These are phyloP conservation scores for Bufo bufo DNA, from an alignment of 2,113 vertebrate genomes.

Conservation along the genomic window DNA sequence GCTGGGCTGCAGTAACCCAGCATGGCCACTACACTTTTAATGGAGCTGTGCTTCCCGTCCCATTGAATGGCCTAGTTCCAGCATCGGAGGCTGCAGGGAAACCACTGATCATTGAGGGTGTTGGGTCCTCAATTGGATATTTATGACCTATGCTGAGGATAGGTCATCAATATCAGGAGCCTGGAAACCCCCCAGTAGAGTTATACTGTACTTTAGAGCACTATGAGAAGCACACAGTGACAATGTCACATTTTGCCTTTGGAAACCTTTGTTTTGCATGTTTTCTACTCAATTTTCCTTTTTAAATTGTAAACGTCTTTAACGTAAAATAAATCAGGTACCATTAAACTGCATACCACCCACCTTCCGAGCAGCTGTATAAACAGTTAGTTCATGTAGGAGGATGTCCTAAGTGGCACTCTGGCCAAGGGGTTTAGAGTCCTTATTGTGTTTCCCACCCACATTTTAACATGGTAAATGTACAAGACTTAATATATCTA, in stretches of 20 bases:
- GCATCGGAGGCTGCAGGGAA: too few species aligned
- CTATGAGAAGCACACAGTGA: background rate
- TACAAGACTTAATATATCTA: background rate
- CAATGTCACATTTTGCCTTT: background rate
- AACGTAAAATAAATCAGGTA: slow-evolving; percentile 22
- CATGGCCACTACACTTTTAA: too few species aligned
- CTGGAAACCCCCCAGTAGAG: too few species aligned
- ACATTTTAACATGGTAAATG: background rate
- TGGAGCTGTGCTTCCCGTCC: too few species aligned
- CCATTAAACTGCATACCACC: slow-evolving; percentile 39
- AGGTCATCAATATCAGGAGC: too few species aligned
- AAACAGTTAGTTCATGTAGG: slow-evolving; percentile 59
- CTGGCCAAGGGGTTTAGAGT: slow-evolving; percentile 60
- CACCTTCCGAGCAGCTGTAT: slow-evolving; percentile 60
- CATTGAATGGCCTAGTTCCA: too few species aligned
- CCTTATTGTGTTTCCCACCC: slow-evolving; percentile 33
- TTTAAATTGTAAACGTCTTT: slow-evolving; percentile 24
- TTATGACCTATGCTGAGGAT: too few species aligned
- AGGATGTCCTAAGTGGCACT: slow-evolving; percentile 20
- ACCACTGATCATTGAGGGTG: too few species aligned
- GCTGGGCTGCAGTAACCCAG: too few species aligned
- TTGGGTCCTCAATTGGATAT: too few species aligned
- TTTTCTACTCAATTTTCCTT: background rate
- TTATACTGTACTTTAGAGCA: background rate
- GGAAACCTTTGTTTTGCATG: background rate